Evolutionary conservation across 2,888 invertebrate genomes (phyloP).

Genomic region (Amaurobius ferox): DNA sequence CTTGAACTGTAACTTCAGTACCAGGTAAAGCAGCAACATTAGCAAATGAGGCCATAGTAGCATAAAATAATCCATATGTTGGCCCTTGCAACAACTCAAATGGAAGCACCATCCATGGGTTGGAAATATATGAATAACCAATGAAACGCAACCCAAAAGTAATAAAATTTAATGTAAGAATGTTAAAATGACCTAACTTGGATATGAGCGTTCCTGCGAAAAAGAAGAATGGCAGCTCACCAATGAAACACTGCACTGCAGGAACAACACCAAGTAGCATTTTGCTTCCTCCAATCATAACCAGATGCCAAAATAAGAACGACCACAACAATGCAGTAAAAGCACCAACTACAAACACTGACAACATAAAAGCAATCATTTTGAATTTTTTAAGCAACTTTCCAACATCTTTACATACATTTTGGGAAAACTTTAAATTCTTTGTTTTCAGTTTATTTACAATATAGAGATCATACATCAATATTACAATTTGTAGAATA

Average conservation of each 20-base stretch:
- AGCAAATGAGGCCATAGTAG: constrained; percentile 73
- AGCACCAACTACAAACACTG: constrained; percentile 71
- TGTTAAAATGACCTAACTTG: constrained; percentile 87
- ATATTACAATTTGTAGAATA: constrained; percentile 33
- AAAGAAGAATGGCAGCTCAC: constrained; percentile 75
- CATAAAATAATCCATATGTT: constrained; percentile 91
- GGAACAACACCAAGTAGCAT: constrained; percentile 72
- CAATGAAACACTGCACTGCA: constrained; percentile 73
- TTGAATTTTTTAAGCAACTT: constrained; percentile 36
- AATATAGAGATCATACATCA: constrained; percentile 50
- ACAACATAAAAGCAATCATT: constrained; percentile 55
- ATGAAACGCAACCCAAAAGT: constrained; percentile 89
- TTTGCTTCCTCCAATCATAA: constrained; percentile 54
- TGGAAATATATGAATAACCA: constrained; percentile 86
- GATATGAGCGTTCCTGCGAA: constrained; percentile 84
- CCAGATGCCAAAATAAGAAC: constrained; percentile 73
- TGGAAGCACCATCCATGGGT: constrained; percentile 90
- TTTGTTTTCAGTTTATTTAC: constrained; percentile 56
- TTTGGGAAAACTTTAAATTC: constrained; percentile 58
- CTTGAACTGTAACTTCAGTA: constrained; percentile 86
- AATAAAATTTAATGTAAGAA: constrained; percentile 89
- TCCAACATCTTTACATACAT: constrained; percentile 58
- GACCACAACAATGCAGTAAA: constrained; percentile 74
- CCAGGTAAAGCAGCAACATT: constrained; percentile 61
- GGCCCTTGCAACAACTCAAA: constrained; percentile 92